Percentiles rank a stretch among this genome's conserved stretches.
Conservation (phyloP, 2,113 vertebrate species). For the Oreochromis aureus region DNA sequence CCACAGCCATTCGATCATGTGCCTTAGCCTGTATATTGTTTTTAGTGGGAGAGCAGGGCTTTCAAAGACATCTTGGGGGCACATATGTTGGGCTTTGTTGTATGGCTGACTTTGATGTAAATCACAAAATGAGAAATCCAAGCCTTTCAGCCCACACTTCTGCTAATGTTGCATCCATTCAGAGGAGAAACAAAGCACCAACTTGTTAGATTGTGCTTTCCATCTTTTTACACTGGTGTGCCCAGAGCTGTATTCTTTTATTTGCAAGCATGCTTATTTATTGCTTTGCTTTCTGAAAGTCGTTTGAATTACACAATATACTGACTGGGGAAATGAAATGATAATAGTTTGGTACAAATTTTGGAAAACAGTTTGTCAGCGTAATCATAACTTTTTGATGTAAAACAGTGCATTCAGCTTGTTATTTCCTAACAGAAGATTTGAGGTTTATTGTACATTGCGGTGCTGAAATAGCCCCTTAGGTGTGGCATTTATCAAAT, state of each 20-base stretch:
- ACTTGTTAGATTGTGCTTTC: neutral
- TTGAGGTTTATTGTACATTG: neutral
- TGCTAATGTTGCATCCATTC: neutral
- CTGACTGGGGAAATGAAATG: neutral
- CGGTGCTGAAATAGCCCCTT: neutral
- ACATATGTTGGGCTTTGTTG: constrained; percentile 39
- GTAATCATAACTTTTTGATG: neutral
- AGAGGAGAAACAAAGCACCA: neutral
- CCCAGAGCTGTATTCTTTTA: neutral
- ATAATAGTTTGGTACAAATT: neutral
- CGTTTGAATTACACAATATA: neutral
- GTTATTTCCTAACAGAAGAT: neutral
- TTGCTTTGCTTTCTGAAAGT: neutral
- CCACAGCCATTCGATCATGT: constrained; percentile 26
- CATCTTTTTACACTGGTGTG: neutral
- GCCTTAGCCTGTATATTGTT: constrained; percentile 7
- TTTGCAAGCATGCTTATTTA: neutral
- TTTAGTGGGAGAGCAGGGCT: constrained; percentile 18
- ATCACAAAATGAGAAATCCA: constrained; percentile 50
- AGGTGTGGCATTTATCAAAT: neutral
- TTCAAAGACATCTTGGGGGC: constrained; percentile 37
- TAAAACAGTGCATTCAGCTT: neutral
- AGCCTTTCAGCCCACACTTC: neutral
- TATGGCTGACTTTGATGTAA: constrained; percentile 58
- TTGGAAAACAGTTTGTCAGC: neutral